Evolutionary conservation across 2,888 invertebrate genomes (phyloP), one percentile per base, ranked within the genome.

Genomic region (Sminthurides aquaticus): DNA sequence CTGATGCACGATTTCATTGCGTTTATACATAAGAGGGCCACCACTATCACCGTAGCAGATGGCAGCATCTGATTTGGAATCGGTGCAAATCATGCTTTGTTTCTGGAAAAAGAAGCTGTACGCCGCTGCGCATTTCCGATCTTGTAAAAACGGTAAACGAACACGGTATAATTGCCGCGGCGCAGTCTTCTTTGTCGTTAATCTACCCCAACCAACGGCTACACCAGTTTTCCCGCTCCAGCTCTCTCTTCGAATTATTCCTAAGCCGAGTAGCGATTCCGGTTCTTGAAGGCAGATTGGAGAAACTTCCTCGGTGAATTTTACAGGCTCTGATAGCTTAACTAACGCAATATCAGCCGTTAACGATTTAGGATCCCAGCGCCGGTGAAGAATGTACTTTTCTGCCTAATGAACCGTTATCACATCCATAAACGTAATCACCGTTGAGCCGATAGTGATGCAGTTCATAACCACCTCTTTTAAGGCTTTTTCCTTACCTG

Each of bases 41-140:
- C 71, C 71, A n/a, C 57, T 57, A 43, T 69, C 73, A 29, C 74
- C 74, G 62, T 74, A 74, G 49, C 74, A 74, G 66, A 74, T 74
- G 8, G 74, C 73, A 1, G 69, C 67, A 48, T 72, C 69, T n/a
- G 49, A 49, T 24, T 67, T 70, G 1, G 74, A 74, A 26, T 73
- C 73, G 11, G 72, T 72, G 65, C 74, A 74, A 57, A 73, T 64
- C 74, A 74, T 74, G 20, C 67, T 65, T 52, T 71, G 69, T 8
- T 69, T 70, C 20, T 69, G 65, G 57, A 70, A 73, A 67, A 69
- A 74, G 27, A 68, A 54, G 15, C 67, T 60, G 61, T 74, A 73
- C 54, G 67, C 61, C 2, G 64, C 62, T 28, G 60, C 48, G 54
- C 74, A 74, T 1, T 11, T 68, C 3, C 56, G 24, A 15, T 73